A percentile compares a stretch with the other conserved stretches of the same genome.
Conservation (phyloP, 2,797 vertebrate genomes). For the Buceros bicornis region DNA sequence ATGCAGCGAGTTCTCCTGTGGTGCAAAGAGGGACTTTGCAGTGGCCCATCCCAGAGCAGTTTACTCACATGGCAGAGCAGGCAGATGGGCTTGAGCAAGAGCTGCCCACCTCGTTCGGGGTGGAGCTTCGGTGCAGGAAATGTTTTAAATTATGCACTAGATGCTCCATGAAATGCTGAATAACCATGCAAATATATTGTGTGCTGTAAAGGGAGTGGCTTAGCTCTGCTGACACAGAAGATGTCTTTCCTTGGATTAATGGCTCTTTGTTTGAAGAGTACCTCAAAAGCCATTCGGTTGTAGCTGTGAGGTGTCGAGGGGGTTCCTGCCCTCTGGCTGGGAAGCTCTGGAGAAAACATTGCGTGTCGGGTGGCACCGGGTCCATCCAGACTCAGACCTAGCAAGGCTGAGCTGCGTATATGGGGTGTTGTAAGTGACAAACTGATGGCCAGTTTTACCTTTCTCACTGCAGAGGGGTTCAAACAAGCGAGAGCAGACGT, state of each 20-base stretch:
- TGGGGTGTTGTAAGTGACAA: background rate
- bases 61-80: constrained; percentile 3
- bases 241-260: background rate
- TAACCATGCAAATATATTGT: background rate
- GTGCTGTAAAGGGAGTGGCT: background rate
- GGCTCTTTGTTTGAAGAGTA: background rate
- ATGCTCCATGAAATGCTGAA: constrained; percentile 17
- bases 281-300: background rate
- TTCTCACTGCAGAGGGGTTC: background rate
- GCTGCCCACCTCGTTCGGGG: constrained; percentile 36
- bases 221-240: background rate
- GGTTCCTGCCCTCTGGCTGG: background rate
- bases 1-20: background rate
- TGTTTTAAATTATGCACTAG: constrained; percentile 51
- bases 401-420: background rate
- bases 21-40: background rate
- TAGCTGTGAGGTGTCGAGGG: background rate
- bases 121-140: constrained; percentile 72
- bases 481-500: background rate
- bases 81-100: constrained; percentile 21
- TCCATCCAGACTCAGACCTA: background rate
- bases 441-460: background rate
- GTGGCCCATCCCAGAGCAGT: constrained; percentile 1
- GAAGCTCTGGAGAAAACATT: constrained; percentile 15
- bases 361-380: background rate